These are phyloP conservation scores for Drosophila ironensis DNA, from an alignment of 1,140 invertebrate species.

Conservation along the genomic window DNA sequence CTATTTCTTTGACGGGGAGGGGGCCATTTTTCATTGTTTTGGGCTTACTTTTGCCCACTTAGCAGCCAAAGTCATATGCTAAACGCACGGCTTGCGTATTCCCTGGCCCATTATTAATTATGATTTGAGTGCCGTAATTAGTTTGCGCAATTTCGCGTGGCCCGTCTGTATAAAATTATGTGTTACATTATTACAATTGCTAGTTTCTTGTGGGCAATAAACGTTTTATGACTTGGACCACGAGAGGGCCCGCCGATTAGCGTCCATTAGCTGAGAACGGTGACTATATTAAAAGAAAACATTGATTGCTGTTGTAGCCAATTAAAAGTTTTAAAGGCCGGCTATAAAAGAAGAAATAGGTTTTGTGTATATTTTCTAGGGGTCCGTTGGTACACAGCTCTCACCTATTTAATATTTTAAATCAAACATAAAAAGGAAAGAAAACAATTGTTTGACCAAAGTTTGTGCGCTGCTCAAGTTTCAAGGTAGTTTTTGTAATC, in stretches of 20 bases:
- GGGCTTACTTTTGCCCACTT: slow-evolving; percentile 11
- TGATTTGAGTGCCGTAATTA: slow-evolving; percentile 44
- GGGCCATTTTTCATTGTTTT: slow-evolving; percentile 13
- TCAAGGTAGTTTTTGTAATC: slow-evolving; percentile 2
- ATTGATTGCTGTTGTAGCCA: neutral
- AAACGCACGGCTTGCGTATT: slow-evolving; percentile 9
- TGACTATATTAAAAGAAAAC: neutral
- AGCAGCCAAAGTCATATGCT: slow-evolving; percentile 10
- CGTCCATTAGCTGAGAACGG: neutral
- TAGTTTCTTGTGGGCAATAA: slow-evolving; percentile 39
- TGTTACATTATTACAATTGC: slow-evolving; percentile 24
- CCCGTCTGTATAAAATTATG: slow-evolving; percentile 55
- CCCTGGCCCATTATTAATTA: slow-evolving; percentile 57
- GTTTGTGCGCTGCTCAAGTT: slow-evolving; percentile 2
- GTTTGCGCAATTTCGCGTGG: slow-evolving; percentile 42
- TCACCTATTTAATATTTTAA: neutral
- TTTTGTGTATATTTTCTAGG: neutral
- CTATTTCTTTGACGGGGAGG: slow-evolving; percentile 50
- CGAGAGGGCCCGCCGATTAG: neutral
- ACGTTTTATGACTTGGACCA: slow-evolving; percentile 21
- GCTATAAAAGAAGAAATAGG: slow-evolving; percentile 10
- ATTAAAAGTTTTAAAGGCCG: slow-evolving; percentile 12
- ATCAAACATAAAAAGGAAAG: neutral
- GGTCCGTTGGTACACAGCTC: neutral
- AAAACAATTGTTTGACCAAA: neutral